These are phyloP conservation scores for Drosophila kanapiae DNA, from an alignment of 1,140 invertebrate species.

Conservation along the genomic window DNA sequence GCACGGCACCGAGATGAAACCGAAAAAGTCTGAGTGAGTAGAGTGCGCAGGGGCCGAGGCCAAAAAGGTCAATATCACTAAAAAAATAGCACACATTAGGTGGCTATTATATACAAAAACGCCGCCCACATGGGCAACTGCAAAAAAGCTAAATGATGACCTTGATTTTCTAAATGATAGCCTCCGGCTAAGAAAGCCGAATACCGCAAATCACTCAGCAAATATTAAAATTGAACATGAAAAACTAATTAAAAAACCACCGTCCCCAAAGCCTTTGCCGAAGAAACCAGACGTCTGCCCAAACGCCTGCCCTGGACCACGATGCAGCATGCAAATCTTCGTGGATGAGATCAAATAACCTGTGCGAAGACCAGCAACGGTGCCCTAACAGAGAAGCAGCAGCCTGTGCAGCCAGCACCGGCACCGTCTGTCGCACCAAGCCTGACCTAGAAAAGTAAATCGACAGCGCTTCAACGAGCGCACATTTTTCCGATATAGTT, in stretches of 20 bases:
- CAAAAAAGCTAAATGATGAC: not conserved
- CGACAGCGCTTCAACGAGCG: no score
- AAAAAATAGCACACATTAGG: not conserved
- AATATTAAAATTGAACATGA: not conserved
- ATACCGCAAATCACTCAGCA: slow-evolving; percentile 4
- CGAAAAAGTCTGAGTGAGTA: not conserved
- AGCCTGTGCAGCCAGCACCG: no score
- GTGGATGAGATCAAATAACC: not conserved
- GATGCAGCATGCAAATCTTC: slow-evolving; percentile 19
- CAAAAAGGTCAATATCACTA: not conserved
- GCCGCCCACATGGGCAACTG: not conserved
- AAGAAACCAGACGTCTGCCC: slow-evolving; percentile 9
- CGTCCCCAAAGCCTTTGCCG: slow-evolving; percentile 21
- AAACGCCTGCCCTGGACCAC: slow-evolving; percentile 9
- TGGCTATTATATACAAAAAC: not conserved
- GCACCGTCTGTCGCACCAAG: no score
- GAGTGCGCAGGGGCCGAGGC: no score
- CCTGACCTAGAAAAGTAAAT: no score
- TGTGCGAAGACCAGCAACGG: no score
- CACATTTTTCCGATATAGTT: no score
- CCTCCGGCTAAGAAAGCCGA: not conserved
- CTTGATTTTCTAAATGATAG: slow-evolving; percentile 1
- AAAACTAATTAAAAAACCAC: not conserved
- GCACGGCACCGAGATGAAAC: not conserved
- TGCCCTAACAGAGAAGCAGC: no score